phyloP scores from a whole-genome alignment of 2,888 invertebrate species.

The Tachina grossa region DNA sequence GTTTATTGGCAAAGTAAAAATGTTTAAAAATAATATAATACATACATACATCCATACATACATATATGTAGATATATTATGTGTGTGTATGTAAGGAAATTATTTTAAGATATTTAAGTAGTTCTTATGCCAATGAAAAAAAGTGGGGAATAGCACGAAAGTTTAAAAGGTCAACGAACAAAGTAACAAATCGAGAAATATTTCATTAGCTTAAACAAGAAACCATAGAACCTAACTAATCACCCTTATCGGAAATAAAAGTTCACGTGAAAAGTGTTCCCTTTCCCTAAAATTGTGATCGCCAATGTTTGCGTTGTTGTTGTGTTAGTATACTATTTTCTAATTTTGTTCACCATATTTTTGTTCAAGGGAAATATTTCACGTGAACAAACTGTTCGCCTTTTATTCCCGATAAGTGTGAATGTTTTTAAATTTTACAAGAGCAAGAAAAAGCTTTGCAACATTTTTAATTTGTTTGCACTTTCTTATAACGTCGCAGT shows the following conservation, averaged over 20 bases:
- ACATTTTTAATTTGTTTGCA: not conserved
- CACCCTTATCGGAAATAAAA: too few species aligned
- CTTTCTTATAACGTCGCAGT: too few species aligned
- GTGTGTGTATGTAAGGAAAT: not conserved
- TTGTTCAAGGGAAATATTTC: too few species aligned
- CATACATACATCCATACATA: too few species aligned
- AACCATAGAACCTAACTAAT: not conserved
- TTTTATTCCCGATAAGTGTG: too few species aligned
- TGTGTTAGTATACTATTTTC: too few species aligned
- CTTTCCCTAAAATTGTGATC: too few species aligned
- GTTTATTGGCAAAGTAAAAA: conserved; percentile 46
- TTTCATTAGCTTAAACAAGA: not conserved
- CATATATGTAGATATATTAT: too few species aligned
- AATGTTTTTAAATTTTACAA: not conserved
- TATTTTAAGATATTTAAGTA: conserved; percentile 24
- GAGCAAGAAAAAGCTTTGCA: not conserved
- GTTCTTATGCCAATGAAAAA: not conserved
- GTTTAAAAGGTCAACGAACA: not conserved
- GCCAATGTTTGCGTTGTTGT: too few species aligned
- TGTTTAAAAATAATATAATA: conserved; percentile 13
- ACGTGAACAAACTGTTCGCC: too few species aligned
- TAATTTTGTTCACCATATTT: too few species aligned
- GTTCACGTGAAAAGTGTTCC: too few species aligned
- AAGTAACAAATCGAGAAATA: not conserved
- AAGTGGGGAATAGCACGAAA: not conserved